These are phyloP conservation scores for Scomber scombrus DNA, from an alignment of 2,113 vertebrate genomes.

Conservation along the genomic window DNA sequence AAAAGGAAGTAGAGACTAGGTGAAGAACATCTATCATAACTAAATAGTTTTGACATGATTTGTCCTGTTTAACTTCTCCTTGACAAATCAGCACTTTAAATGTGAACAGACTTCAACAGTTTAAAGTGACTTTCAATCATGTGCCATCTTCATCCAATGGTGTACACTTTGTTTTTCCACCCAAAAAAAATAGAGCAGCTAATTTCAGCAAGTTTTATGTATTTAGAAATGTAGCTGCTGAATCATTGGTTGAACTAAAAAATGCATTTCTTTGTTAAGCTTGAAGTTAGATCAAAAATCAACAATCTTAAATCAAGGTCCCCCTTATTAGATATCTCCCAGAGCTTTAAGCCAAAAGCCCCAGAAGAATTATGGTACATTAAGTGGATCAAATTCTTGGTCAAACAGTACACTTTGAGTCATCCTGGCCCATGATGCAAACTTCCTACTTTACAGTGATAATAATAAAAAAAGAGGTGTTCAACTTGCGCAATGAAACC, in stretches of 20 bases:
- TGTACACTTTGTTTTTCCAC: background rate
- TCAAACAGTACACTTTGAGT: background rate
- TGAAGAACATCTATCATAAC: background rate
- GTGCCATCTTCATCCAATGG: constrained; percentile 15
- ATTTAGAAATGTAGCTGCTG: background rate
- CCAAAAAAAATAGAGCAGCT: background rate
- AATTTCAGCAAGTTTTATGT: background rate
- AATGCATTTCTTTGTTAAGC: too few relatives aligned
- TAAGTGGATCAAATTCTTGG: background rate
- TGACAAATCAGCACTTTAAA: background rate
- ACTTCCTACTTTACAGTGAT: constrained; percentile 7
- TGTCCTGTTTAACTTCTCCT: background rate
- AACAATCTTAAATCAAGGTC: too few relatives aligned
- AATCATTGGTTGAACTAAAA: background rate
- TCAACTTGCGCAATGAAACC: constrained; percentile 17
- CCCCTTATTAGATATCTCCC: too few relatives aligned
- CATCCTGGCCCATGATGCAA: background rate
- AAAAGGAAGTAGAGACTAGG: background rate
- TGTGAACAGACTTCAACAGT: background rate
- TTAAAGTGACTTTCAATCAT: background rate
- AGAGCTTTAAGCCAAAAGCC: background rate
- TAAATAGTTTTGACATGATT: background rate
- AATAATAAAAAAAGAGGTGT: constrained; percentile 5
- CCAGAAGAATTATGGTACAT: background rate
- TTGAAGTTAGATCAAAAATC: too few relatives aligned